Base-by-base conservation (phyloP, 1,140 invertebrate genomes). In the Zaprionus vittiger region DNA sequence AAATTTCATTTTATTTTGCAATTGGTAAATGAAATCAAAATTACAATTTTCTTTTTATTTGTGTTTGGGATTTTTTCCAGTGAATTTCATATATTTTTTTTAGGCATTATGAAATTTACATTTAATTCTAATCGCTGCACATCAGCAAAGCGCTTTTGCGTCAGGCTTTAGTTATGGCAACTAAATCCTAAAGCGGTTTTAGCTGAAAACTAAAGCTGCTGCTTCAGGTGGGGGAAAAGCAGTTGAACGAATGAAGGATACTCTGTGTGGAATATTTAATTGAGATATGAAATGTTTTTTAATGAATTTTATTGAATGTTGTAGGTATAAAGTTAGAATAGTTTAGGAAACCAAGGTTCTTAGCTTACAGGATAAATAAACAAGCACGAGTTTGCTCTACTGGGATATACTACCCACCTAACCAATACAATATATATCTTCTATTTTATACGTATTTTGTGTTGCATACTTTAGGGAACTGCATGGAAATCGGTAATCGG, bases 21-120 rank as follows among this genome's bases (percentile, higher is more conserved):
- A 5, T 52, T 22, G 47, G 17, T 22, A 52, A 52, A 52, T 52
- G 4, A 14, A 52, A 52, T 52, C 47, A 52, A 17, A 47, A 47
- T 47, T 47, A 47, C 41, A 47, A 47, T 47, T 47, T 47, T 47
- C 2, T 47, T 2, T 44, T 44, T 44, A 44, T 44, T 44, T 44
- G 15, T 1, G 17, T 47, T 47, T 20, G 7, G n/a, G 37, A 0
- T 47, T 47, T 47, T 20, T 44, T 44, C 41, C 9, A 34, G n/a
- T 5, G 14, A 17, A n/a, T 20, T 22, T 52, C 3, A 17, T 20
- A 12, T 24, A 14, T 9, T 52, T 14, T 24, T 12, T 52, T 14
- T 24, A 2, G 47, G 47, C 11, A 24, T 14, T 20, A 24, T 52
- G 24, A 52, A 24, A 24, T 52, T 52, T 24, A 22, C 11, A 14